Evolutionary conservation across 2,888 invertebrate species (phyloP), one percentile per base, ranked within the genome.

Genomic region (Steinernema carpocapsae): DNA sequence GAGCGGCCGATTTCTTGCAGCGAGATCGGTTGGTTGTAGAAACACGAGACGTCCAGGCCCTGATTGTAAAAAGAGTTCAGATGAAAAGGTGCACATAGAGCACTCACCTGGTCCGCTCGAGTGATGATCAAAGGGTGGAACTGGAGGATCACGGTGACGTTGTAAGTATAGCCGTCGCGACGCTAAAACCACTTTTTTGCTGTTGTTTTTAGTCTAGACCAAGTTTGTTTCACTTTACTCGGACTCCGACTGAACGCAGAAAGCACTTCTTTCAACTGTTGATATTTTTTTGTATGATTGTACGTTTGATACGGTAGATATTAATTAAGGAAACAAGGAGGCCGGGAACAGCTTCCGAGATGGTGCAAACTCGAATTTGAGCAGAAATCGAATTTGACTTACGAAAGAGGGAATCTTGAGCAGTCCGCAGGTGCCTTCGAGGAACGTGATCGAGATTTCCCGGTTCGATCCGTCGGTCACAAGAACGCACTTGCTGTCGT

Each of bases 51-150:
- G 59, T 83, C 83, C 48, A 85, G 76, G 24, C 83, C 84, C 74
- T 83, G 73, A 26, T 71, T 43, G 37, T n/a, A 22, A 17, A n/a
- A 26, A 22, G 12, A 42, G 7, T 19, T n/a, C 56, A n/a, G n/a
- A n/a, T n/a, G n/a, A n/a, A n/a, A n/a, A n/a, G n/a, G 51, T 56
- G 26, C 26, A 6, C 56, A 6, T 3, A 24, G 12, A 26, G 43
- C 17, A 7, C 17, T 17, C 42, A 77, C 78, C 71, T 78, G 78
- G 74, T 86, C 86, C 17, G 84, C 83, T 70, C 84, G 70, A 0
- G 86, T 86, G 75, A 86, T 80, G 64, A 86, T 83, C n/a, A 85
- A 73, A 7, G 86, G 86, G 74, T 86, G 86, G 77, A 86, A 86
- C 74, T 86, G 86, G 1, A 86, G 81, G 59, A 85, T 84, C 7